phyloP scores from a whole-genome alignment of 2,797 vertebrate species.

The Manis pentadactyla region DNA sequence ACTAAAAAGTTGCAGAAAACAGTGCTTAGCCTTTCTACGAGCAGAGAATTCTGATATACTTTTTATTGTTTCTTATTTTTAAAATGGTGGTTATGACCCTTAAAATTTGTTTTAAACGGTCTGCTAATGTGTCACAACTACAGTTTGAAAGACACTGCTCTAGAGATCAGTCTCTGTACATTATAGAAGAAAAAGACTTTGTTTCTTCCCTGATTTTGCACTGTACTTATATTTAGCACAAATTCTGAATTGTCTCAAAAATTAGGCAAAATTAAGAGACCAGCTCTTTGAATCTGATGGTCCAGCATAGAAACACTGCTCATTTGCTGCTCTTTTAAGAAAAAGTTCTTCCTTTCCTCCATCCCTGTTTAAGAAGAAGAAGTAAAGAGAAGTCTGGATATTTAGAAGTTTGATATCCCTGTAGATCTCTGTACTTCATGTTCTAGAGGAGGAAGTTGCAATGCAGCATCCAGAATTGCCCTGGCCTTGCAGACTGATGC shows the following conservation, averaged over 20 bases:
- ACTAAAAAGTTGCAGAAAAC: slow-evolving; percentile 36
- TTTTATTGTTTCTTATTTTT: slow-evolving; percentile 26
- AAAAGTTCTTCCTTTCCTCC: neutral
- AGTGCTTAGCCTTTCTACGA: neutral
- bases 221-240: neutral
- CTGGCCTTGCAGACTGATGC: neutral
- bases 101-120: neutral
- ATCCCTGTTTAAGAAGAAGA: neutral
- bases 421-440: neutral
- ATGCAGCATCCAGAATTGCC: neutral
- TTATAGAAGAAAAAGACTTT: slow-evolving; percentile 29
- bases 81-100: neutral
- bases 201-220: neutral
- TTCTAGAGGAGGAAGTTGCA: neutral
- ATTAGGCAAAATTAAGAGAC: slow-evolving; percentile 14
- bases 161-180: neutral
- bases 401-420: neutral
- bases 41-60: neutral
- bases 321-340: neutral
- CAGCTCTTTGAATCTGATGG: neutral
- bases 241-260: slow-evolving; percentile 38
- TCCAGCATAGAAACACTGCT: neutral
- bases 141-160: slow-evolving; percentile 18
- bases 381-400: neutral
- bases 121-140: neutral